These are phyloP conservation scores for Miichthys miiuy DNA, from an alignment of 2,797 vertebrate genomes.

Conservation along the genomic window DNA sequence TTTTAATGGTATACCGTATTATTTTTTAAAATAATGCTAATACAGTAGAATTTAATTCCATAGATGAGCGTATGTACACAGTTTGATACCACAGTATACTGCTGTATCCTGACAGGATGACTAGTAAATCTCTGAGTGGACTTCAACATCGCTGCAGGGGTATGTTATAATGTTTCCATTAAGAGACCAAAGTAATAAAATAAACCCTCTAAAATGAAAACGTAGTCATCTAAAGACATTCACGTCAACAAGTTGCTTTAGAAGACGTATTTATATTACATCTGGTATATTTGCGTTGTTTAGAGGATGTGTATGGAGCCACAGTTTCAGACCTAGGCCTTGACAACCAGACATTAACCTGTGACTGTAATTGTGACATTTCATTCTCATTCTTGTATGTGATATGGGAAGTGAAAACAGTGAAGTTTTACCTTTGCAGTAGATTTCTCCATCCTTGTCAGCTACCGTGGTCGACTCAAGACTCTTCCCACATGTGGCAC, in stretches of 20 bases:
- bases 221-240: background rate
- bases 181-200: background rate
- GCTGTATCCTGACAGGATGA: no score
- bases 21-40: no score
- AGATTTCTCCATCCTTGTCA: constrained; percentile 93
- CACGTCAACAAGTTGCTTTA: background rate
- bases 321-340: background rate
- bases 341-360: background rate
- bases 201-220: background rate
- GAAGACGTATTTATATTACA: background rate
- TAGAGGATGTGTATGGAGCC: background rate
- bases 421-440: constrained; percentile 81
- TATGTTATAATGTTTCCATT: background rate
- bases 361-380: background rate
- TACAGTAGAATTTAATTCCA: no score
- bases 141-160: background rate
- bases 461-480: constrained; percentile 95
- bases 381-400: background rate
- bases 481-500: constrained; percentile 92
- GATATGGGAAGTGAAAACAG: background rate
- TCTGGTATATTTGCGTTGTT: background rate
- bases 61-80: no score
- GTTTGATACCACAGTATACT: no score
- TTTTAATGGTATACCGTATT: no score
- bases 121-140: background rate